phyloP scores from a whole-genome alignment of 37 sponge, comb jelly and placozoan genomes.

The Theonella swinhoei region DNA sequence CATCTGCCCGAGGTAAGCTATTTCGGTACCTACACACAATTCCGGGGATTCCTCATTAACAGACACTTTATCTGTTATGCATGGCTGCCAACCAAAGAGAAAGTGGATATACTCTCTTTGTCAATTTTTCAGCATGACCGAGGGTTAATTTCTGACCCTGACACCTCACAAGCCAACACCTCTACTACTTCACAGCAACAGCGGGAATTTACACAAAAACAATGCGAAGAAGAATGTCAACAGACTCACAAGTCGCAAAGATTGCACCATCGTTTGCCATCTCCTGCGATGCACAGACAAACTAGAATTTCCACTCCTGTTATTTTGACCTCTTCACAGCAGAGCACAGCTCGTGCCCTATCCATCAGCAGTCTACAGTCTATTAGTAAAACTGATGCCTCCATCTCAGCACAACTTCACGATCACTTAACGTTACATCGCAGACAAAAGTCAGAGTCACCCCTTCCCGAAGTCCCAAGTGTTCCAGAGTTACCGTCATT shows the following conservation, averaged over 20 bases:
- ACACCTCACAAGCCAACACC: too few relatives aligned
- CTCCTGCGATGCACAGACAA: not conserved
- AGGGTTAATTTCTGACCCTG: not conserved
- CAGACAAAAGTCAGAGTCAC: not conserved
- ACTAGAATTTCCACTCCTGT: not conserved
- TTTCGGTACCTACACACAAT: too few relatives aligned
- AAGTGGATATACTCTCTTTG: not conserved
- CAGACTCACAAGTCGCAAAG: not conserved
- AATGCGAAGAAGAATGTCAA: not conserved
- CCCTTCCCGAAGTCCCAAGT: not conserved
- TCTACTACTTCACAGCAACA: not conserved
- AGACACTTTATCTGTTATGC: too few relatives aligned
- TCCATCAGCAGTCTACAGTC: not conserved
- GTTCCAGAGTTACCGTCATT: not conserved
- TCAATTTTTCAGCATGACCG: not conserved
- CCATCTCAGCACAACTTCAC: not conserved
- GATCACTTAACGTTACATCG: not conserved
- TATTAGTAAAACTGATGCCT: not conserved
- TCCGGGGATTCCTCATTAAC: too few relatives aligned
- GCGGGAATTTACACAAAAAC: not conserved
- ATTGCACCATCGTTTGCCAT: too few relatives aligned
- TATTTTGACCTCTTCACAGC: not conserved
- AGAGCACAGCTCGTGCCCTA: too few relatives aligned
- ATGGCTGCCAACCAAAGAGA: too few relatives aligned
- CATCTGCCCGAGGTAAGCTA: too few relatives aligned